Percentiles rank a stretch among this genome's conserved stretches.
Conservation (phyloP, 2,888 invertebrate genomes). For the Rutpela maculata region DNA sequence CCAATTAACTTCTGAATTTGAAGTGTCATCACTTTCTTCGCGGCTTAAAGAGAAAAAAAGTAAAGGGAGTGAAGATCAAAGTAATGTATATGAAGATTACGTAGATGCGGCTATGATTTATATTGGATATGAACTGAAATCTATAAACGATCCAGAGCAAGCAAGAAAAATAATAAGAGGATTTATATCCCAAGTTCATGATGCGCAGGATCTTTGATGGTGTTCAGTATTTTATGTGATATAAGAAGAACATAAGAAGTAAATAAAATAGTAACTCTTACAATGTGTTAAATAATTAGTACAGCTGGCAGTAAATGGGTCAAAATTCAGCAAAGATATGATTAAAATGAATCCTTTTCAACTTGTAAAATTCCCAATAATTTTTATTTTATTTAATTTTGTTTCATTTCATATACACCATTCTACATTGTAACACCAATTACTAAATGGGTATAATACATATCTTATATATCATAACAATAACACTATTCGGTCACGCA, state of each 20-base stretch:
- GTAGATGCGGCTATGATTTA: neutral
- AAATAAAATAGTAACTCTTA: neutral
- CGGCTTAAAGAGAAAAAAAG: neutral
- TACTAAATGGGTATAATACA: too few species aligned
- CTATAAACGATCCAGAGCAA: neutral
- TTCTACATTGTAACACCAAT: too few species aligned
- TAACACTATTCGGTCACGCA: too few species aligned
- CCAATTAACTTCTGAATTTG: too few species aligned
- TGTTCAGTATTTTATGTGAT: neutral
- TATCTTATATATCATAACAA: too few species aligned
- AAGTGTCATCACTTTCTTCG: neutral
- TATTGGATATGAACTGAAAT: neutral
- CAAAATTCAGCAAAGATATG: neutral
- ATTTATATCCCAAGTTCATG: slow-evolving; percentile 7
- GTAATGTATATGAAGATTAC: neutral
- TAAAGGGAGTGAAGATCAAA: neutral
- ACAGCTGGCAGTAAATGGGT: neutral
- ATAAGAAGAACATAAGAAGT: neutral
- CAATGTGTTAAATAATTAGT: neutral
- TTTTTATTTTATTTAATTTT: too few species aligned
- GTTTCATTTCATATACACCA: too few species aligned
- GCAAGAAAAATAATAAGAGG: neutral
- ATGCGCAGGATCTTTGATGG: neutral
- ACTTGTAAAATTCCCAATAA: too few species aligned
- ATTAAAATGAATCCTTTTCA: too few species aligned